Percentiles rank a stretch among this genome's conserved stretches.
These are phyloP conservation scores for Hormaphis cornu DNA, from an alignment of 1,140 invertebrate genomes.

Conservation along the genomic window DNA sequence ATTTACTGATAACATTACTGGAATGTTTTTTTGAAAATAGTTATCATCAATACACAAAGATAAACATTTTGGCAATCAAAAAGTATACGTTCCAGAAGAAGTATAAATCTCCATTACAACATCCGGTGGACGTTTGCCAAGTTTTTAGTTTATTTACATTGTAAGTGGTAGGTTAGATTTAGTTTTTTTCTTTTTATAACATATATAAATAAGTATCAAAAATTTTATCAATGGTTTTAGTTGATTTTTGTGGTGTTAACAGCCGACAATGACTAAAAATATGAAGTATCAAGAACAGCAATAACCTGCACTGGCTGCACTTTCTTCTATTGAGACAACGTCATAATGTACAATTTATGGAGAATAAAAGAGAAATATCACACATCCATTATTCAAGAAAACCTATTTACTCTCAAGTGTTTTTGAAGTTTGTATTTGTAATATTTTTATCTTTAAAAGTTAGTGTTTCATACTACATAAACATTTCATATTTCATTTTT, in stretches of 20 bases:
- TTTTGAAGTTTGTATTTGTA: background rate
- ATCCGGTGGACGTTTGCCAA: slow-evolving; percentile 24
- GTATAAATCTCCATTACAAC: slow-evolving; percentile 1
- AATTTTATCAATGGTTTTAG: slow-evolving; percentile 18
- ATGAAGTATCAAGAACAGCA: slow-evolving; percentile 20
- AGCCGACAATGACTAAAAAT: slow-evolving; percentile 5
- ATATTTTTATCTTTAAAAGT: background rate
- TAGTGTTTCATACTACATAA: too few relatives aligned
- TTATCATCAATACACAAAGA: background rate
- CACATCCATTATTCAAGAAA: slow-evolving; percentile 12
- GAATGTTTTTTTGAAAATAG: background rate
- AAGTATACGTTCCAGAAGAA: background rate
- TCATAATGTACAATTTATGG: slow-evolving; percentile 8
- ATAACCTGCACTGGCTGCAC: too few relatives aligned
- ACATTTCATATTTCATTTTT: too few relatives aligned
- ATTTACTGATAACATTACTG: background rate
- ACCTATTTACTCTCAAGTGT: slow-evolving; percentile 1
- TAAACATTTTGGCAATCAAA: background rate
- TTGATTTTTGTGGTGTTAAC: slow-evolving; percentile 9
- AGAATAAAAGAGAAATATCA: slow-evolving; percentile 12
- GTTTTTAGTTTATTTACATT: background rate
- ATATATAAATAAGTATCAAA: slow-evolving; percentile 2
- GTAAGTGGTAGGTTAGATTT: too few relatives aligned
- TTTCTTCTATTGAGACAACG: background rate
- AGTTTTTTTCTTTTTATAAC: too few relatives aligned